Evolutionary conservation across 2,113 vertebrate genomes (phyloP), one percentile per base, ranked within the genome.

Genomic region (Tor tambroides): DNA sequence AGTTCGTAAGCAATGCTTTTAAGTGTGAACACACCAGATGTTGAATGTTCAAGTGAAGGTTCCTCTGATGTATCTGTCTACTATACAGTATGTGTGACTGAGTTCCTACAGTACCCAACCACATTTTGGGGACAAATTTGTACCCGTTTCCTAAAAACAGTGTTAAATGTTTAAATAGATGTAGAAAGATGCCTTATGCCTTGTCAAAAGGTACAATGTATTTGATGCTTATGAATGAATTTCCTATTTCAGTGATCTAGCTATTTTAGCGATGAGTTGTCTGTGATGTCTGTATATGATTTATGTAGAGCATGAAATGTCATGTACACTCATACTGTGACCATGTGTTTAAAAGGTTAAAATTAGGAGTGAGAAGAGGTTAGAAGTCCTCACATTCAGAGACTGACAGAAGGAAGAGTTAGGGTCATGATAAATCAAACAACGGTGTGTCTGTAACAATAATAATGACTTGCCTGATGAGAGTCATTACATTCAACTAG

Each of bases 21-120:
- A 41, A 80, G 79, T 59, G 77, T 63, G 79, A 63, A 80, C 35
- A 80, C 32, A 63, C 6, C 79, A 80, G 32, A 56, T 81, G 79
- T 43, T 26, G 54, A 80, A 80, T 63, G 56, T 10, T 63, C 35
- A 43, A 63, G 35, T 56, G 77, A 80, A 80, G 54, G 78, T 35
- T 61, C 41, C 28, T 61, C 46, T 69, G 28, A 32, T 69, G 17
- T 4, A 71, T 21, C n/a, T n/a, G 35, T 35, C 30, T 21, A 6
- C 65, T 61, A 9, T 61, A 67, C 5, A n/a, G n/a, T n/a, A n/a
- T 38, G 38, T 38, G n/a, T n/a, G n/a, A n/a, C 5, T 46, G 43
- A 46, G 43, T 46, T 10, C 8, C 43, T 11, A 46, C 43, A n/a
- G n/a, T n/a, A n/a, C n/a, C 43, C 10, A 46, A 46, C 43, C 43